phyloP scores from a whole-genome alignment of 2,797 vertebrate species.

The Phoebastria nigripes region DNA sequence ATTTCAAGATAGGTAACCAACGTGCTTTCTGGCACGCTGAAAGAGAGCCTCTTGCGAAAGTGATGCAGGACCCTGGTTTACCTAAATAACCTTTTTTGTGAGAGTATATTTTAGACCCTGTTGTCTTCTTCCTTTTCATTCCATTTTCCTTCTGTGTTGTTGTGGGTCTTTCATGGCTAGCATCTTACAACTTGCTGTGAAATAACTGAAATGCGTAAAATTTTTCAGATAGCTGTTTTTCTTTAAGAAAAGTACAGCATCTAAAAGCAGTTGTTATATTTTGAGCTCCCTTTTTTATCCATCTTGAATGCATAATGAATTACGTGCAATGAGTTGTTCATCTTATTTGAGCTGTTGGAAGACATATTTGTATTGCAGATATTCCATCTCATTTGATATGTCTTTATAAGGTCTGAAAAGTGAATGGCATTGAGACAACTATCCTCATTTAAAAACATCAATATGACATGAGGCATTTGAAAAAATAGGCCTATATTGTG shows the following conservation, averaged over 20 bases:
- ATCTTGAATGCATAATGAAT: background rate
- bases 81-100: background rate
- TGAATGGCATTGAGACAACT: background rate
- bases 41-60: background rate
- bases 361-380: background rate
- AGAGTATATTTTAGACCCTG: background rate
- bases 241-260: background rate
- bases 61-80: background rate
- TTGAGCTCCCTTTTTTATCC: background rate
- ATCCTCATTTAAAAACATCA: background rate
- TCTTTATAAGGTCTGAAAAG: background rate
- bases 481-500: background rate
- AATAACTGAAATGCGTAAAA: background rate
- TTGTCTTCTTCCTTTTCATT: background rate
- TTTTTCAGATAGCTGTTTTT: background rate
- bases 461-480: background rate
- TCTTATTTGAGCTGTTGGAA: background rate
- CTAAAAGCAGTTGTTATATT: background rate
- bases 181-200: background rate
- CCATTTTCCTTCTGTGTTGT: background rate
- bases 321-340: background rate
- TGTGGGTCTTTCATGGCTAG: background rate
- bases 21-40: background rate
- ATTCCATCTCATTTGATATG: background rate
- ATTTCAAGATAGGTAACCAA: background rate